phyloP scores from a whole-genome alignment of 2,797 vertebrate genomes.

The Limosa lapponica region DNA sequence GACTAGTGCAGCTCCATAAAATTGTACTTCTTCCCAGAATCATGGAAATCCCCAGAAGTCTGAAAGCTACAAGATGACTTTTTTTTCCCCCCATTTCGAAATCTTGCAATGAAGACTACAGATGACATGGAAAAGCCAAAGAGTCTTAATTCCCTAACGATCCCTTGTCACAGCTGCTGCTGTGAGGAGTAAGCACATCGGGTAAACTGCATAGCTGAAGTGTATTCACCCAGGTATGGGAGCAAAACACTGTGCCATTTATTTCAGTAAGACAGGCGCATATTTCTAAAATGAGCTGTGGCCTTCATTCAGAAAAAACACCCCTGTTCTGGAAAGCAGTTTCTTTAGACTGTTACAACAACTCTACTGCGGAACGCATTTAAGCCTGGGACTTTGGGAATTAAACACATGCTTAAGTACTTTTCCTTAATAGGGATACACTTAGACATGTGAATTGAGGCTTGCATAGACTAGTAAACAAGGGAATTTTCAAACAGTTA shows the following conservation, averaged over 20 bases:
- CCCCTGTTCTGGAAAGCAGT: slow-evolving; percentile 29
- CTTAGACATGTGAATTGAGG: neutral
- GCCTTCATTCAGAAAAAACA: slow-evolving; percentile 28
- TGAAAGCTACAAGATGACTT: neutral
- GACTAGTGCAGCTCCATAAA: slow-evolving; percentile 1
- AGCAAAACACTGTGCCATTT: neutral
- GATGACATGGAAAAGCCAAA: neutral
- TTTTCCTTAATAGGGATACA: slow-evolving; percentile 25
- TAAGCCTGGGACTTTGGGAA: slow-evolving; percentile 40
- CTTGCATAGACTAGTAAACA: slow-evolving; percentile 5
- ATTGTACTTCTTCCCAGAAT: slow-evolving; percentile 6
- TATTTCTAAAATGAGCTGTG: slow-evolving; percentile 49
- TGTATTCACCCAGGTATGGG: neutral
- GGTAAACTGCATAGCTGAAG: neutral
- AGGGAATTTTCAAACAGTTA: slow-evolving; percentile 20
- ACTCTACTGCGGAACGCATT: neutral
- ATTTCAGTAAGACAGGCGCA: neutral
- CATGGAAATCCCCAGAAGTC: neutral
- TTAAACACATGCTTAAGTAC: slow-evolving; percentile 51
- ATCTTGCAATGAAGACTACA: neutral
- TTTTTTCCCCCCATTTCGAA: neutral
- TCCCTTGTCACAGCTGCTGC: neutral
- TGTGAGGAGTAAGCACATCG: neutral
- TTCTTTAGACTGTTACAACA: neutral
- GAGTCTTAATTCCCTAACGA: neutral